Evolutionary conservation across 2,797 vertebrate genomes (phyloP).

Genomic region (Falco rusticolus): DNA sequence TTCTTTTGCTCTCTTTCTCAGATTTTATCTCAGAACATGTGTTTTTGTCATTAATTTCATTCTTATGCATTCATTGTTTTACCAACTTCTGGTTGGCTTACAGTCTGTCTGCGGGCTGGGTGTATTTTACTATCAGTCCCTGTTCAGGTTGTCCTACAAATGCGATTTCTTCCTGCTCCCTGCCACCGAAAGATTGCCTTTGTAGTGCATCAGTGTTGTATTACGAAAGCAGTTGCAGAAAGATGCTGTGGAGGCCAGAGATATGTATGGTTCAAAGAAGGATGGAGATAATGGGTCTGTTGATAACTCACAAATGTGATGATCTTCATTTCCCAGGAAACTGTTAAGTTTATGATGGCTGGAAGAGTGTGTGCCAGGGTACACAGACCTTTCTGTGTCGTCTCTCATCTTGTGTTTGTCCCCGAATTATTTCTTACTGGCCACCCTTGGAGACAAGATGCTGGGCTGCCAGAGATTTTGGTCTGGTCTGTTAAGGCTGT

Average conservation of each 20-base stretch:
- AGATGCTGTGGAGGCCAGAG: not conserved
- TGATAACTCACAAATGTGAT: not conserved
- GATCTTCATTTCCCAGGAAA: not conserved
- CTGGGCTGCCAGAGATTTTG: not conserved
- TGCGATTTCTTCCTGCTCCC: not conserved
- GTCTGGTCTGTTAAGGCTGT: not conserved
- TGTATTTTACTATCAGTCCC: not conserved
- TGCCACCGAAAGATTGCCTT: not conserved
- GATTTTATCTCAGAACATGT: conserved; percentile 43
- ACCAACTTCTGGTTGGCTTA: conserved; percentile 17
- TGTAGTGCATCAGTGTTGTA: not conserved
- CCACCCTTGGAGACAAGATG: not conserved
- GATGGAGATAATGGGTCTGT: not conserved
- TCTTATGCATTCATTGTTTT: not conserved
- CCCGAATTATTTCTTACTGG: not conserved
- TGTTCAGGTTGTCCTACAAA: not conserved
- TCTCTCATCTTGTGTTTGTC: not conserved
- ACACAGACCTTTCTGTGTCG: not conserved
- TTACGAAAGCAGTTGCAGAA: not conserved
- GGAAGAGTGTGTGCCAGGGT: not conserved
- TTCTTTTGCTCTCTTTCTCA: conserved; percentile 35
- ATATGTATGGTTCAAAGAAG: not conserved
- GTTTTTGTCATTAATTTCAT: conserved; percentile 31
- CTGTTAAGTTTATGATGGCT: not conserved
- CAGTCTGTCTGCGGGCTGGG: not conserved